Percentiles rank a stretch among this genome's conserved stretches.
These are phyloP conservation scores for Lithobates pipiens DNA, from an alignment of 2,797 vertebrate species.

Conservation along the genomic window DNA sequence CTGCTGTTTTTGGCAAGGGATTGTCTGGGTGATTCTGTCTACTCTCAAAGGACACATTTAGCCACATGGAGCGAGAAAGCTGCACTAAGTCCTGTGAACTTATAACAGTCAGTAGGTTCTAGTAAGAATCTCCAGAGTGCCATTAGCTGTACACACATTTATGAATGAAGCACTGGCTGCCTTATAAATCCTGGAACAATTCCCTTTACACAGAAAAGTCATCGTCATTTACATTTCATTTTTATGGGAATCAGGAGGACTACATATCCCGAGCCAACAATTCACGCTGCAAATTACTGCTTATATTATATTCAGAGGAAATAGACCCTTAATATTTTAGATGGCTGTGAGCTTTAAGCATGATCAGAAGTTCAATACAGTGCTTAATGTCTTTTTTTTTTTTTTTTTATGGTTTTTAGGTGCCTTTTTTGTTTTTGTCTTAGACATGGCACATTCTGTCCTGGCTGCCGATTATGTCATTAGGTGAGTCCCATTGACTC, in stretches of 20 bases:
- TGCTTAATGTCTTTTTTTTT: no score
- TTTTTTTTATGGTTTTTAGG: no score
- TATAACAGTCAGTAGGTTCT: conserved; percentile 36
- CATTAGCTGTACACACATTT: conserved; percentile 46
- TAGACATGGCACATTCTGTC: no score
- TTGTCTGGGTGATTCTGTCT: conserved; percentile 1
- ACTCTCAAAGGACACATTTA: conserved; percentile 26
- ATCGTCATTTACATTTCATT: conserved; percentile 41
- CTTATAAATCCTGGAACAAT: conserved; percentile 52
- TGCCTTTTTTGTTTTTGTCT: no score
- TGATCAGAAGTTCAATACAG: background rate
- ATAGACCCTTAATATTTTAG: conserved; percentile 15
- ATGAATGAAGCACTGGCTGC: conserved; percentile 43
- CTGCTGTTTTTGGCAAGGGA: conserved; percentile 38
- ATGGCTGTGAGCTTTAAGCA: background rate
- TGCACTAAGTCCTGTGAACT: conserved; percentile 45
- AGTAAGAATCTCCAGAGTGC: conserved; percentile 40
- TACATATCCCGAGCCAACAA: conserved; percentile 11
- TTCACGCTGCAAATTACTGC: conserved; percentile 25
- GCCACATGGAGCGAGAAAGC: conserved; percentile 18
- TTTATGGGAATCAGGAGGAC: conserved; percentile 43
- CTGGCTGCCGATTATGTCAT: no score
- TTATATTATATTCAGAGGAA: conserved; percentile 1
- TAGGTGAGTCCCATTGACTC: no score
- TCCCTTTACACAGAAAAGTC: conserved; percentile 30